Conservation (phyloP, 2,888 invertebrate genomes). For the Agonopterix arenella region DNA sequence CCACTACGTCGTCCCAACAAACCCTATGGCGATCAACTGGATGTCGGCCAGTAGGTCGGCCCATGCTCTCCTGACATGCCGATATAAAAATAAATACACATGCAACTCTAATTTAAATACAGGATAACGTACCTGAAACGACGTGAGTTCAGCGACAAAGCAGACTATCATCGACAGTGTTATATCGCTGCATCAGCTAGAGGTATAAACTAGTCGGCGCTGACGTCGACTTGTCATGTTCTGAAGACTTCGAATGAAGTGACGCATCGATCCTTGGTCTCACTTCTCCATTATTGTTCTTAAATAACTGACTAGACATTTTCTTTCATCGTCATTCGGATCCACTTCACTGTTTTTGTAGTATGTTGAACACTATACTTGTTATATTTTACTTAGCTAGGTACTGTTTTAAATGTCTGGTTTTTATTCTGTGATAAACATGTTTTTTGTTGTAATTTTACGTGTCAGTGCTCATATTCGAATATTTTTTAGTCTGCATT, state of each 20-base stretch:
- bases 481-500: no score
- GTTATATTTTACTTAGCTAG: no score
- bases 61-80: not conserved
- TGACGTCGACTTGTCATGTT: constrained; percentile 62
- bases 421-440: no score
- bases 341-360: constrained; percentile 39
- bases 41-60: no score
- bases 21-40: not conserved
- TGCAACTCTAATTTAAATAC: constrained; percentile 4
- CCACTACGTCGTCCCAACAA: no score
- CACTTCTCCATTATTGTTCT: constrained; percentile 29
- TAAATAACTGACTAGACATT: constrained; percentile 18
- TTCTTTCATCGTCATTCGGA: constrained; percentile 30
- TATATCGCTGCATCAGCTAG: constrained; percentile 65
- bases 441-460: no score
- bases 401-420: no score
- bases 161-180: constrained; percentile 75
- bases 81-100: not conserved
- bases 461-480: no score
- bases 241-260: constrained; percentile 29
- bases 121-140: constrained; percentile 64
- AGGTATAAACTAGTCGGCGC: constrained; percentile 59
- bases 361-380: no score
- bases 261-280: constrained; percentile 40
- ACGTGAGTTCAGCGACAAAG: constrained; percentile 71